Percentiles rank a stretch among this genome's conserved stretches.
phyloP scores from a whole-genome alignment of 2,888 invertebrate species.

The Drosophila neutralis region DNA sequence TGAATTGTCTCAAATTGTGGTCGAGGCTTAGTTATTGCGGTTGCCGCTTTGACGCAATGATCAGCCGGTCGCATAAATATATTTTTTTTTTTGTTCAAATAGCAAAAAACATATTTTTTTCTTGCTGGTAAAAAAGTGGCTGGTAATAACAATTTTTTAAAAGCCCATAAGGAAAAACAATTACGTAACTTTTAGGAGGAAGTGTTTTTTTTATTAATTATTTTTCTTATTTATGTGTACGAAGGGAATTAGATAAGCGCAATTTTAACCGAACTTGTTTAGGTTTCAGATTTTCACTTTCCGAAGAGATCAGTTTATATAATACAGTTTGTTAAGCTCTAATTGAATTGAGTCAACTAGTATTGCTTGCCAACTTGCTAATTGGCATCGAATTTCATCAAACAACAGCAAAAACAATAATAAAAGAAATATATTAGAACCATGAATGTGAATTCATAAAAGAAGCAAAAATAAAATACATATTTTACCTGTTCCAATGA shows the following conservation, averaged over 20 bases:
- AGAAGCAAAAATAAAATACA: not conserved
- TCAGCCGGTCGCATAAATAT: slow-evolving; percentile 34
- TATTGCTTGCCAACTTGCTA: slow-evolving; percentile 42
- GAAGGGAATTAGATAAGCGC: slow-evolving; percentile 31
- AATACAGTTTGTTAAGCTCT: slow-evolving; percentile 11
- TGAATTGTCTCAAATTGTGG: slow-evolving; percentile 60
- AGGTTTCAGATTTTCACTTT: not conserved
- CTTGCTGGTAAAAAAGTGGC: slow-evolving; percentile 17
- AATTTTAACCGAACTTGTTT: not conserved
- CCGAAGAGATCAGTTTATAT: not conserved
- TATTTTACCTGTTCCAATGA: not conserved
- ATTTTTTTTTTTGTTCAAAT: slow-evolving; percentile 16
- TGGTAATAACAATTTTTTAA: slow-evolving; percentile 8
- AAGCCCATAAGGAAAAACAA: slow-evolving; percentile 26
- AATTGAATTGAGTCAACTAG: slow-evolving; percentile 39
- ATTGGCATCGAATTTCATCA: slow-evolving; percentile 50
- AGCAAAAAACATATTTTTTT: slow-evolving; percentile 1
- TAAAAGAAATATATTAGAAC: not conserved
- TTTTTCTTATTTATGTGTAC: not conserved
- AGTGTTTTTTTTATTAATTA: slow-evolving; percentile 5
- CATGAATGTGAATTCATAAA: not conserved
- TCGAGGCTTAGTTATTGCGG: slow-evolving; percentile 43
- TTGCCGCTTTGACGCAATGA: slow-evolving; percentile 49
- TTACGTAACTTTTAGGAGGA: slow-evolving; percentile 16
- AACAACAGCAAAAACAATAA: slow-evolving; percentile 4